phyloP scores from a whole-genome alignment of 2,888 invertebrate genomes.

The Erebia ligea region DNA sequence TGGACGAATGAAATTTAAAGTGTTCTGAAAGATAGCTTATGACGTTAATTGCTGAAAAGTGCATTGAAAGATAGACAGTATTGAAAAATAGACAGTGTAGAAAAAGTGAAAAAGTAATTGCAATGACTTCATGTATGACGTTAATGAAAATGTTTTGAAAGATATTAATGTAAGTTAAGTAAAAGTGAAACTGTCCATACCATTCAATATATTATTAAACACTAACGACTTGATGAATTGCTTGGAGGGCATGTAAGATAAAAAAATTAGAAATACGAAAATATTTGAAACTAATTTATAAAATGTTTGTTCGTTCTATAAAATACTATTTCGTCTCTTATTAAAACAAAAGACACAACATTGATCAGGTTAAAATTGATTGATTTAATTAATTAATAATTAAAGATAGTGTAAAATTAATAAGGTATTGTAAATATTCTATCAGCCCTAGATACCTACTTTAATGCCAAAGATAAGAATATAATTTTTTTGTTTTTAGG shows the following conservation, averaged over 20 bases:
- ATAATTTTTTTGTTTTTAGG: not conserved
- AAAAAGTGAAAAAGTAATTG: not conserved
- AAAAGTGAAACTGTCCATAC: not conserved
- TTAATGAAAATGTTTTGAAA: not conserved
- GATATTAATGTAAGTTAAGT: not conserved
- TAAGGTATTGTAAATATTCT: not conserved
- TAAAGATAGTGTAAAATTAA: not conserved
- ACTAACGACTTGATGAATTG: too few species aligned
- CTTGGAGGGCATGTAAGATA: not conserved
- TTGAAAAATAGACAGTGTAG: constrained; percentile 45
- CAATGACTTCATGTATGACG: not conserved
- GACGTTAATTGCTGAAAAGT: constrained; percentile 49
- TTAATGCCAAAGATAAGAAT: not conserved
- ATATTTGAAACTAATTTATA: not conserved
- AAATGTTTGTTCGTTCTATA: not conserved
- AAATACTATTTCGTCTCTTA: not conserved
- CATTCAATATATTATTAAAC: too few species aligned
- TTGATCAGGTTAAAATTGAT: not conserved
- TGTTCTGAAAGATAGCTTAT: too few species aligned
- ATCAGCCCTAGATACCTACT: not conserved
- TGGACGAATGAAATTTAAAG: too few species aligned
- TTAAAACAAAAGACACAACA: constrained; percentile 3
- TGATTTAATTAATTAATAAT: not conserved
- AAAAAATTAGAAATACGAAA: not conserved
- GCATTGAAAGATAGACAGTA: constrained; percentile 58